A percentile compares a stretch with the other conserved stretches of the same genome.
Conservation (phyloP, 2,113 vertebrate species). For the Neotoma lepida region DNA sequence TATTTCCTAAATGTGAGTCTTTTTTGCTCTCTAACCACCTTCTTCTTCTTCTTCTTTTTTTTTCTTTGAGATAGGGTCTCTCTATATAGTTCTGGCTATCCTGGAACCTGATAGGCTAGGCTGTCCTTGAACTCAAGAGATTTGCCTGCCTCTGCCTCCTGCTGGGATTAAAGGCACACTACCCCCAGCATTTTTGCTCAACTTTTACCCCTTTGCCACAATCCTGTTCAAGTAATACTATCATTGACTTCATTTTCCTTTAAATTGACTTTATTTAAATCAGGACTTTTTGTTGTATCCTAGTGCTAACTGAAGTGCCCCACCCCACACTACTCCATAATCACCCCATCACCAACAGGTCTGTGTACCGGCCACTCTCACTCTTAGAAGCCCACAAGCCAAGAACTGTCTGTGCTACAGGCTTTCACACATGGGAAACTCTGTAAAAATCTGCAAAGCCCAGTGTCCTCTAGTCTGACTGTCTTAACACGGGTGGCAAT, state of each 20-base stretch:
- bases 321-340: background rate
- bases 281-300: background rate
- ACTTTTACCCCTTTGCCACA: background rate
- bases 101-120: background rate
- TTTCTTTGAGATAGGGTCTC: background rate
- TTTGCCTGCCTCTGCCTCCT: background rate
- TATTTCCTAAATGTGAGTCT: background rate
- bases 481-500: background rate
- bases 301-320: background rate
- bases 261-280: conserved; percentile 12
- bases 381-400: background rate
- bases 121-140: background rate
- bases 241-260: conserved; percentile 24
- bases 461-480: background rate
- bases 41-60: background rate
- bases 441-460: background rate
- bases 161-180: background rate
- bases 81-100: background rate
- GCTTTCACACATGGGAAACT: background rate
- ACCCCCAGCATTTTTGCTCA: background rate
- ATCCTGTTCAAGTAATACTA: background rate
- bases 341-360: background rate
- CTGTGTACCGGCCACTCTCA: background rate
- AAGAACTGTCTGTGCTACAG: background rate
- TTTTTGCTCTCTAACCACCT: background rate